These are phyloP conservation scores for Selene dorsalis DNA, from an alignment of 2,797 vertebrate genomes.

Conservation along the genomic window DNA sequence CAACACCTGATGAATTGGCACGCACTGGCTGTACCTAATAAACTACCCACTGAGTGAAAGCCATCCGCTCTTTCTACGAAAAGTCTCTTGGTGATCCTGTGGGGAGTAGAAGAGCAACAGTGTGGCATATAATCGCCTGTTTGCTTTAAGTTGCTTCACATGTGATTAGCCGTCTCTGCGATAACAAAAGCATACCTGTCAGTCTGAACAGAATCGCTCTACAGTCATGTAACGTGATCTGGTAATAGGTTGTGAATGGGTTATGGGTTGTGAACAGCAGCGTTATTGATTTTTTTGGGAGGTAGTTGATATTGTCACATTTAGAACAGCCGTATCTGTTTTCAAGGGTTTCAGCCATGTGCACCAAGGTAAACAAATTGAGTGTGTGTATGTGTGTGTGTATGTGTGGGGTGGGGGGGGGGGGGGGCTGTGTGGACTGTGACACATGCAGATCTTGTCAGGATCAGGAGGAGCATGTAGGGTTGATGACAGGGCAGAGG, in stretches of 20 bases:
- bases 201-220: constrained; percentile 34
- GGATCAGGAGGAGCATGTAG: constrained; percentile 58
- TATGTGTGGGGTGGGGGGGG: too few relatives aligned
- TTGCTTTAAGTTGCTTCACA: constrained; percentile 66
- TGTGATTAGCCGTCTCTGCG: constrained; percentile 56
- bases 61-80: constrained; percentile 31
- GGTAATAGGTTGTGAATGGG: constrained; percentile 45
- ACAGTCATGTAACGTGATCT: constrained; percentile 59
- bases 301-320: constrained; percentile 75
- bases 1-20: constrained; percentile 56
- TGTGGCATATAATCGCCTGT: constrained; percentile 62
- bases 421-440: too few relatives aligned
- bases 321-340: constrained; percentile 64
- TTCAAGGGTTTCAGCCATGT: constrained; percentile 46
- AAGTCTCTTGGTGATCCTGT: constrained; percentile 37
- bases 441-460: constrained; percentile 75
- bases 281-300: constrained; percentile 72
- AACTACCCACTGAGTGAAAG: constrained; percentile 22
- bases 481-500: constrained; percentile 74
- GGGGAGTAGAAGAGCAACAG: constrained; percentile 65
- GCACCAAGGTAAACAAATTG: constrained; percentile 66
- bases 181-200: constrained; percentile 74
- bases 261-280: constrained; percentile 64
- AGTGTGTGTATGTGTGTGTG: not conserved
- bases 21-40: constrained; percentile 7